Evolutionary conservation across 2,888 invertebrate species (phyloP).

Genomic region (Halocaridina rubra): DNA sequence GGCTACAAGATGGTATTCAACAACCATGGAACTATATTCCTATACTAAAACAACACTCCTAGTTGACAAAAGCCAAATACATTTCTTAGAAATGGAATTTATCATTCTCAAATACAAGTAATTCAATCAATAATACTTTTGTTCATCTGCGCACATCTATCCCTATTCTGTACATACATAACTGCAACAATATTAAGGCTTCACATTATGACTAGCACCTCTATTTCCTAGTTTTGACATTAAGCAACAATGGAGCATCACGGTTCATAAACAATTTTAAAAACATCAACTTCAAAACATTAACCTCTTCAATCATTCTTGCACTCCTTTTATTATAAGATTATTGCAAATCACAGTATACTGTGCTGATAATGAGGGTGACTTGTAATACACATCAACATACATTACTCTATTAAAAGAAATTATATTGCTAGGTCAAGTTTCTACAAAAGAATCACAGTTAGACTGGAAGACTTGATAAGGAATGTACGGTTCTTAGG

Average conservation of each 20-base stretch:
- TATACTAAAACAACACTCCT: no score
- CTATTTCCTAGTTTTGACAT: neutral
- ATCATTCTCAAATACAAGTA: no score
- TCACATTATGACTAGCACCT: neutral
- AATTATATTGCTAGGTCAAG: neutral
- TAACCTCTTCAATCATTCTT: neutral
- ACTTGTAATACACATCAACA: neutral
- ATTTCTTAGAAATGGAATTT: neutral
- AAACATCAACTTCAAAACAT: neutral
- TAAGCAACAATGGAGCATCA: neutral
- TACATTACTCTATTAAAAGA: neutral
- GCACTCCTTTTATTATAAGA: neutral
- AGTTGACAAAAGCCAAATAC: neutral
- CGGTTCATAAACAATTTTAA: neutral
- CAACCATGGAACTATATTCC: no score
- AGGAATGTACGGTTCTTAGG: constrained; percentile 1
- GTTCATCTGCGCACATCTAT: no score
- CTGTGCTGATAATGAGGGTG: neutral
- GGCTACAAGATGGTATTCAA: no score
- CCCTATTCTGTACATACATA: no score
- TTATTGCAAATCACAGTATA: neutral
- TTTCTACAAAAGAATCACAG: neutral
- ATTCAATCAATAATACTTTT: no score
- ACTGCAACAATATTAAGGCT: no score
- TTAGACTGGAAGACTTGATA: neutral